A percentile compares a stretch with the other conserved stretches of the same genome.
Conservation (phyloP, 1,140 invertebrate species). For the Triops longicaudatus region DNA sequence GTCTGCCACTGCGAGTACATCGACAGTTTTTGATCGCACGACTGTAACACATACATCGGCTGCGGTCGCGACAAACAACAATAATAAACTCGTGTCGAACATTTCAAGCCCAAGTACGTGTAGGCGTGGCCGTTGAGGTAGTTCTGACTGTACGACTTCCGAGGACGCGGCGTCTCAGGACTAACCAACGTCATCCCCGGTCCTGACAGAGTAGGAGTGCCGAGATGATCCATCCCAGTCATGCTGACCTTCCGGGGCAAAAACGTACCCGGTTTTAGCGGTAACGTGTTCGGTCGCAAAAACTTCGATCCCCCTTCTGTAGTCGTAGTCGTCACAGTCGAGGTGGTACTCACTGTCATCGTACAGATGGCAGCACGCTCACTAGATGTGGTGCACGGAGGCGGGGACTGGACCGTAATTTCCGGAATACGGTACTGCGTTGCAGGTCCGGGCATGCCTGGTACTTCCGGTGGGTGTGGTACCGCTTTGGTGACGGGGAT, state of each 20-base stretch:
- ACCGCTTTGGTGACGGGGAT: constrained; percentile 42
- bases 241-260: constrained; percentile 61
- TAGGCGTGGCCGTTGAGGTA: constrained; percentile 86
- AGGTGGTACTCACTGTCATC: constrained; percentile 10
- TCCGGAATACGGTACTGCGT: neutral
- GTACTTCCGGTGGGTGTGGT: constrained; percentile 53
- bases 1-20: constrained; percentile 97
- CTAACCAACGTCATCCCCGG: constrained; percentile 47
- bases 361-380: constrained; percentile 9
- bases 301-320: constrained; percentile 46
- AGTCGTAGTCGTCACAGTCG: neutral
- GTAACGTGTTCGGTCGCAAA: constrained; percentile 64
- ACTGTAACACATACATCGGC: constrained; percentile 77
- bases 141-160: constrained; percentile 76
- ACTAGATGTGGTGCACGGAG: constrained; percentile 27
- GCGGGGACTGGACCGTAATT: constrained; percentile 26
- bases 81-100: constrained; percentile 80
- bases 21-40: constrained; percentile 73
- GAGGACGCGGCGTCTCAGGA: constrained; percentile 79
- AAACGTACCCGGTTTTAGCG: constrained; percentile 70
- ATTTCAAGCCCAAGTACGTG: constrained; percentile 81
- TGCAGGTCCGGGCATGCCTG: constrained; percentile 69
- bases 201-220: constrained; percentile 36
- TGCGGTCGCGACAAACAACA: constrained; percentile 87
- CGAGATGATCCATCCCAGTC: constrained; percentile 53